Base-by-base conservation (phyloP, 2,113 vertebrate genomes). In the Tragulus kanchil region DNA sequence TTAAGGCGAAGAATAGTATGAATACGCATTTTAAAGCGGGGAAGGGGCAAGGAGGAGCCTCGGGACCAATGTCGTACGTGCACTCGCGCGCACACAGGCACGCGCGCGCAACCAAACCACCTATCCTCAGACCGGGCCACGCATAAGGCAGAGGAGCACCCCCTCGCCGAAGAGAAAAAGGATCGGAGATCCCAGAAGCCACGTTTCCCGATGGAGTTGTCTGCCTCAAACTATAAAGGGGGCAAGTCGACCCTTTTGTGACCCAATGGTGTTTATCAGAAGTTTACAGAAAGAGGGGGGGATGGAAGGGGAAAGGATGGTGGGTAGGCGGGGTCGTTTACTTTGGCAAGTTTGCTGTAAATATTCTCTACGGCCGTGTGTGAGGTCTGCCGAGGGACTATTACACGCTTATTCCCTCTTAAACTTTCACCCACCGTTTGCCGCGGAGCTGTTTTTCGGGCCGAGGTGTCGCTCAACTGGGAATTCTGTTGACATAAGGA, bases 401-500 rank as follows among this genome's bases (percentile, higher is more conserved):
- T 99, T 98, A 97, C 98, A 96, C 1, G 58, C 98, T 98, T 94
- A 97, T 98, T 98, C 98, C 93, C n/a, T 96, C 98, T 98, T 98
- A 98, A 99, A 99, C 98, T 97, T 97, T 98, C 98, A 64, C 96
- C 97, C 79, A 58, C 97, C 87, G 96, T 97, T 98, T 93, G 97
- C 97, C 96, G 95, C 97, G 78, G 50, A 98, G 98, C 98, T 79
- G 54, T 98, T 97, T 97, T 99, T 98, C 98, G 98, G 97, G 90
- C 85, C 45, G 97, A 99, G 98, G 99, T 99, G 99, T 99, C 95
- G 94, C 98, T 97, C 96, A 98, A 98, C 69, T 94, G 97, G 98
- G 98, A 96, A 92, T 90, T 84, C 93, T 98, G 98, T 97, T 98
- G 98, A 98, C 98, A 97, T 78, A 94, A 98, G 90, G 85, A 97